A percentile compares a stretch with the other conserved stretches of the same genome.
These are phyloP conservation scores for Trimorus sp. DNA, from an alignment of 2,888 invertebrate genomes.

Conservation along the genomic window DNA sequence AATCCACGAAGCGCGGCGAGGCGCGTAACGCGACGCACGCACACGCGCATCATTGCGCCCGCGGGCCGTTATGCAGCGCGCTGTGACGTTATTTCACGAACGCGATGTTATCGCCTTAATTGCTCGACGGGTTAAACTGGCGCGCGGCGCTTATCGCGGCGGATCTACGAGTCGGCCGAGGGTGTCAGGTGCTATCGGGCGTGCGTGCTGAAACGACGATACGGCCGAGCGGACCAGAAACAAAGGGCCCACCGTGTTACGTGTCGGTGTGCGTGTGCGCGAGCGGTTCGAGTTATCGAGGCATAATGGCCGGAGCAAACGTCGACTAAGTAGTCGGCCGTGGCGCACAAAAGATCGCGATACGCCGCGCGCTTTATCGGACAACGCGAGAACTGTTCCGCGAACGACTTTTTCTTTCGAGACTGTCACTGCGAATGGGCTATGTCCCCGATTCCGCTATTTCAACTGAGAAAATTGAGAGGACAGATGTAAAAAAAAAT, in stretches of 20 bases:
- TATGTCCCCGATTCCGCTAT: too few relatives aligned
- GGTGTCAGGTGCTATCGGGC: conserved; percentile 61
- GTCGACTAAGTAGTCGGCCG: conserved; percentile 47
- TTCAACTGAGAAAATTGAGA: too few relatives aligned
- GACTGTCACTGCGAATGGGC: not conserved
- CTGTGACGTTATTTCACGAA: conserved; percentile 77
- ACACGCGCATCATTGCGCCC: conserved; percentile 29
- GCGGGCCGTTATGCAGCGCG: conserved; percentile 38
- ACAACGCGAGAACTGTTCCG: conserved; percentile 11
- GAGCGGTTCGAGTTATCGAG: conserved; percentile 48
- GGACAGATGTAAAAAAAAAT: too few relatives aligned
- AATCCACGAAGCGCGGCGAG: conserved; percentile 2
- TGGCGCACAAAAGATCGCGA: conserved; percentile 47
- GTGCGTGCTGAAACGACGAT: conserved; percentile 65
- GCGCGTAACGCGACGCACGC: conserved; percentile 36
- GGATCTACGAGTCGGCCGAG: conserved; percentile 72
- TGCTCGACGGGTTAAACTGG: conserved; percentile 79
- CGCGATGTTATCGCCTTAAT: conserved; percentile 79
- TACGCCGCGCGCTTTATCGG: conserved; percentile 36
- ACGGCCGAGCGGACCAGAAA: conserved; percentile 51
- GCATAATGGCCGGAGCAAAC: conserved; percentile 53
- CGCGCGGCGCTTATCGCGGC: conserved; percentile 75
- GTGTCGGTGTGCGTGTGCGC: conserved; percentile 14
- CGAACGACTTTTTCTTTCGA: not conserved
- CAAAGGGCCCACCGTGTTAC: conserved; percentile 60